phyloP scores from a whole-genome alignment of 2,113 vertebrate species.

The Coptodon bakossiorum region DNA sequence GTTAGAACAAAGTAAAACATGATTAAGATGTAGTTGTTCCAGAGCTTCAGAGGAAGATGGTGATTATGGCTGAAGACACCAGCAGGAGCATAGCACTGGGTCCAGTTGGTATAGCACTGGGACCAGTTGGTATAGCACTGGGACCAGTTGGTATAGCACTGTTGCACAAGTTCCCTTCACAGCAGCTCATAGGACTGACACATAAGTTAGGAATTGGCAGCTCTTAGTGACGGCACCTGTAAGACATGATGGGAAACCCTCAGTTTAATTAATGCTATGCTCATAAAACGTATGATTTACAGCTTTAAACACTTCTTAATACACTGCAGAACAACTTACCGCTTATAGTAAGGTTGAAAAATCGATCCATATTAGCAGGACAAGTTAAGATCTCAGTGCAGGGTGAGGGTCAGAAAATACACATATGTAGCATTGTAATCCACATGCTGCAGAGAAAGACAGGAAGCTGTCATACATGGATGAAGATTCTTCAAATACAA shows the following conservation, averaged over 20 bases:
- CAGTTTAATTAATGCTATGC: no score
- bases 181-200: not conserved
- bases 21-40: not conserved
- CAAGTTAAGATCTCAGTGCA: no score
- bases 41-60: conserved; percentile 16
- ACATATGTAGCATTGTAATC: conserved; percentile 42
- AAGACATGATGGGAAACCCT: not conserved
- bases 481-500: no score
- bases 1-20: not conserved
- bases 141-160: no score
- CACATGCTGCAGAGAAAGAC: not conserved
- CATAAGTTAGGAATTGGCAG: not conserved
- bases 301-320: no score
- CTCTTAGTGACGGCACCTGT: not conserved
- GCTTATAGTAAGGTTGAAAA: no score
- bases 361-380: no score
- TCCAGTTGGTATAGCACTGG: not conserved
- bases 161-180: conserved; percentile 50
- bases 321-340: not conserved
- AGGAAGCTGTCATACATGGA: not conserved
- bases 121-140: not conserved
- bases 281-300: no score
- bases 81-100: conserved; percentile 13
- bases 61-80: not conserved
- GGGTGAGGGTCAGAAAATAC: not conserved